These are phyloP conservation scores for Diorhabda sublineata DNA, from an alignment of 1,140 invertebrate genomes.

Conservation along the genomic window DNA sequence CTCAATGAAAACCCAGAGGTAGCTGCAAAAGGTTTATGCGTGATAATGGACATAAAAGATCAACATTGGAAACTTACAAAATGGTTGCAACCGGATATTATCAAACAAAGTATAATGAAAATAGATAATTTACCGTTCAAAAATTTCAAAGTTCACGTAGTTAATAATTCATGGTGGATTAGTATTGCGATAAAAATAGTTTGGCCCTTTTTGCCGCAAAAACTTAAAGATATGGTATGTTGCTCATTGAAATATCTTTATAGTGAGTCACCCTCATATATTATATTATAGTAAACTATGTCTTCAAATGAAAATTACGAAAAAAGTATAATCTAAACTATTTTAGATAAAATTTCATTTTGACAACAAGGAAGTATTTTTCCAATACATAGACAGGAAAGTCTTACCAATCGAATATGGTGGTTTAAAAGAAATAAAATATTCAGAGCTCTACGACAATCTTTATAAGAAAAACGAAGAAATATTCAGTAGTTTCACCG, in stretches of 20 bases:
- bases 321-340: slow-evolving; percentile 5
- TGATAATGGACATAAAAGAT: slow-evolving; percentile 44
- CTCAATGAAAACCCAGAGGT: slow-evolving; percentile 12
- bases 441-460: slow-evolving; percentile 24
- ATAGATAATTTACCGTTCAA: slow-evolving; percentile 37
- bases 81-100: slow-evolving; percentile 43
- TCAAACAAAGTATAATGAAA: slow-evolving; percentile 38
- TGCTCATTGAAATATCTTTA: background rate
- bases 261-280: background rate
- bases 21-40: slow-evolving; percentile 41
- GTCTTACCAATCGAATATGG: slow-evolving; percentile 36
- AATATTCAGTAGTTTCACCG: slow-evolving; percentile 23
- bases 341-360: slow-evolving; percentile 39
- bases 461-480: slow-evolving; percentile 27
- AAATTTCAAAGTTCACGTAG: slow-evolving; percentile 38
- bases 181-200: slow-evolving; percentile 32
- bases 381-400: slow-evolving; percentile 31
- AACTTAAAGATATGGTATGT: slow-evolving; percentile 38
- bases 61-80: slow-evolving; percentile 40
- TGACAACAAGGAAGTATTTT: slow-evolving; percentile 27
- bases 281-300: background rate
- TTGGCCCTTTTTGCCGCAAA: slow-evolving; percentile 39
- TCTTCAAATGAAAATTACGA: background rate
- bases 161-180: slow-evolving; percentile 34
- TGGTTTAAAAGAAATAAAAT: slow-evolving; percentile 26